Conservation (phyloP, 2,113 vertebrate genomes). For the Sturnira hondurensis region DNA sequence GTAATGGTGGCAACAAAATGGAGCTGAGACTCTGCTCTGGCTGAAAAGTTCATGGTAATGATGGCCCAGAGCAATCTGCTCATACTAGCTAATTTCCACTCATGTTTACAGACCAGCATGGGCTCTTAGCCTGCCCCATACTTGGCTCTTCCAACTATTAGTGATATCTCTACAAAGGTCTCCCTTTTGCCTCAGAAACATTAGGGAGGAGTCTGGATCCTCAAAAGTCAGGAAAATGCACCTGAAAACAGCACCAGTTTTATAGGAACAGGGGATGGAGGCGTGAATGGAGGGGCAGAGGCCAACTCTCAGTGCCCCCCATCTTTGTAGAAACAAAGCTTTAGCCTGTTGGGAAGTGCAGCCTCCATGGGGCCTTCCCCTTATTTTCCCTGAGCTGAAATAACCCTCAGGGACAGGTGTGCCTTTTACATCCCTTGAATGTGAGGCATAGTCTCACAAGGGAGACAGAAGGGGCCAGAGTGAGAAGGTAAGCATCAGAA, state of each 20-base stretch:
- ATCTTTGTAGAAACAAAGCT: background rate
- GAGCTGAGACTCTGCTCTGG: background rate
- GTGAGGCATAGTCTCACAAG: background rate
- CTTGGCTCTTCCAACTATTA: background rate
- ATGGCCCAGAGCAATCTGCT: background rate
- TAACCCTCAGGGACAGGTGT: too few species aligned
- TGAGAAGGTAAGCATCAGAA: background rate
- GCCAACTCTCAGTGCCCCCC: too few species aligned
- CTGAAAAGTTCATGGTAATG: background rate
- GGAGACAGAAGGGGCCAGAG: background rate
- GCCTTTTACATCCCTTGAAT: background rate
- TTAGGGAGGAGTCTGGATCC: background rate
- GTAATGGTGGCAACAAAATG: background rate
- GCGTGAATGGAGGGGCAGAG: background rate
- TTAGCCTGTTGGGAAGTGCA: background rate
- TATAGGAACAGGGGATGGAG: background rate
- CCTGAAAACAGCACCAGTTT: too few species aligned
- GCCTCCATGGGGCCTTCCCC: background rate
- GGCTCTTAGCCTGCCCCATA: background rate
- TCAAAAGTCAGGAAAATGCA: background rate
- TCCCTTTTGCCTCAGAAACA: background rate
- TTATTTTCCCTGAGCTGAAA: background rate
- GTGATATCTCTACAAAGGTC: background rate
- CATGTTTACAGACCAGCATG: background rate
- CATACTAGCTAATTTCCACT: background rate